Conservation (phyloP, 1,140 invertebrate species). For the Neocloeon triangulifer region DNA sequence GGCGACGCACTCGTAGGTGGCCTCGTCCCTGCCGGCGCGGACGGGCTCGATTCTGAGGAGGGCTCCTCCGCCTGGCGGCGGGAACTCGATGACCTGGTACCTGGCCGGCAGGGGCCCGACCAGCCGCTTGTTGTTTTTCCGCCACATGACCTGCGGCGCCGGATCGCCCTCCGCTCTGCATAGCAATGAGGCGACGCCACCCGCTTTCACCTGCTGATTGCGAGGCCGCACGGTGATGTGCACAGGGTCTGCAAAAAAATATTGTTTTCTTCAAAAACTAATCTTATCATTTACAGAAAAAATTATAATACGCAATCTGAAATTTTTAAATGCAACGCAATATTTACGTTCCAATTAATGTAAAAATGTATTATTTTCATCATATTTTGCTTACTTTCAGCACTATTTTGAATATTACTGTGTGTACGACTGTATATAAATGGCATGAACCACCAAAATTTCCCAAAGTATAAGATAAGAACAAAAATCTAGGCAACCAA, state of each 20-base stretch:
- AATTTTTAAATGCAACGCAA: too few species aligned
- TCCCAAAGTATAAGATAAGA: too few species aligned
- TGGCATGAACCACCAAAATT: too few species aligned
- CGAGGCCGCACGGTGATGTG: constrained; percentile 66
- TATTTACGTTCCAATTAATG: too few species aligned
- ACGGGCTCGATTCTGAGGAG: constrained; percentile 85
- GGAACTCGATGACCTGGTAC: constrained; percentile 41
- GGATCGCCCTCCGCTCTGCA: constrained; percentile 87
- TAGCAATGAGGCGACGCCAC: constrained; percentile 81
- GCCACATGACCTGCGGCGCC: constrained; percentile 66
- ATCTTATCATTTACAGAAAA: too few species aligned
- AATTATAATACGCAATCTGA: too few species aligned
- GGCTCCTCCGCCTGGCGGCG: constrained; percentile 22
- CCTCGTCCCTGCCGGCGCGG: constrained; percentile 55
- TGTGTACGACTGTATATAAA: too few species aligned
- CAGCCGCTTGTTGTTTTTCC: constrained; percentile 62
- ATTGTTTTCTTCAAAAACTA: too few species aligned
- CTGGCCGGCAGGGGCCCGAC: constrained; percentile 51
- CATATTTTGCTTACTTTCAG: too few species aligned
- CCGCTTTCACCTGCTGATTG: constrained; percentile 68
- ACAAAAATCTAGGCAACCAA: too few species aligned
- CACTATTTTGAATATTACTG: too few species aligned
- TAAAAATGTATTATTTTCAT: too few species aligned
- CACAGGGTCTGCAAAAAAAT: constrained; percentile 70
- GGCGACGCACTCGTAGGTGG: constrained; percentile 84